Percentiles rank a stretch among this genome's conserved stretches.
phyloP scores from a whole-genome alignment of 2,797 vertebrate genomes.

The Artibeus lituratus region DNA sequence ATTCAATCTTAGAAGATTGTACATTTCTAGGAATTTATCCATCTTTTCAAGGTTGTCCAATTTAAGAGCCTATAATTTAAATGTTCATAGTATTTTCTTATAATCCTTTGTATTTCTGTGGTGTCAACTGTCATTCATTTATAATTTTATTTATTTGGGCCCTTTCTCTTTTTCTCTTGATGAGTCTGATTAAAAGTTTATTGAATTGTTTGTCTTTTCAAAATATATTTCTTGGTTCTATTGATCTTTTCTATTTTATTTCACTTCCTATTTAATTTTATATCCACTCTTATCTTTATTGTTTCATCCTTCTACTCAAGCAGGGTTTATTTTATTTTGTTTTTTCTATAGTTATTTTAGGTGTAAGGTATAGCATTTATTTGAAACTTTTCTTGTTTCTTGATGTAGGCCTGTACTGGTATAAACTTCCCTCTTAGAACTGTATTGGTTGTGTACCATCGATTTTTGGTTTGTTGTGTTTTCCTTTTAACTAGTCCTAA shows the following conservation, averaged over 20 bases:
- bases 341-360: not conserved
- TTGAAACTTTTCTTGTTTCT: not conserved
- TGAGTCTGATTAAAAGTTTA: too few species aligned
- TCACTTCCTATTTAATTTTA: too few species aligned
- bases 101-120: not conserved
- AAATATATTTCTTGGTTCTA: too few species aligned
- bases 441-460: not conserved
- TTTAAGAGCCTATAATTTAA: not conserved
- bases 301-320: not conserved
- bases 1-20: not conserved
- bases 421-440: not conserved
- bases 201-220: too few species aligned
- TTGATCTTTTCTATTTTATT: too few species aligned
- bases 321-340: not conserved
- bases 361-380: not conserved
- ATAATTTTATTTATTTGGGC: not conserved
- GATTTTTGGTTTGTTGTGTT: not conserved
- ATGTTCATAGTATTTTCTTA: not conserved
- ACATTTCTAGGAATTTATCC: not conserved
- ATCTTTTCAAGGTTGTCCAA: not conserved
- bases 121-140: not conserved
- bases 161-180: too few species aligned
- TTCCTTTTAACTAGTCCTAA: not conserved
- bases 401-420: not conserved
- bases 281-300: not conserved